Conservation (phyloP, 1,140 invertebrate genomes). For the Trigoniulus corallinus region DNA sequence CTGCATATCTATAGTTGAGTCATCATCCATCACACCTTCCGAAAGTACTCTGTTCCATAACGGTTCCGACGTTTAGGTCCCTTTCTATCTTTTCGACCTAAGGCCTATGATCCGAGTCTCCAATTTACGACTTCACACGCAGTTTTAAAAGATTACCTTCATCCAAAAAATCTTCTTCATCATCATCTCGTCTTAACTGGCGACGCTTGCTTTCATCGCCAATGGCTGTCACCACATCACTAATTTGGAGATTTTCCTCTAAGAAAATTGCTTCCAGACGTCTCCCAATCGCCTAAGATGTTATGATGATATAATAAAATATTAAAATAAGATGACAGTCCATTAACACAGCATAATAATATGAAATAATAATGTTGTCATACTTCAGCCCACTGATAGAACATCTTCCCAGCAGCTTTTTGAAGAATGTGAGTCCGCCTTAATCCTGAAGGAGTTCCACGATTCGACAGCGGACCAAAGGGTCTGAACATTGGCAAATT, state of each 20-base stretch:
- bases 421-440: slow-evolving; percentile 65
- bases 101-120: too few species aligned
- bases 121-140: too few species aligned
- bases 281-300: slow-evolving; percentile 60
- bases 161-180: slow-evolving; percentile 96
- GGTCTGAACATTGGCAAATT: slow-evolving; percentile 61
- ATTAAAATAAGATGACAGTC: background rate
- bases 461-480: slow-evolving; percentile 40
- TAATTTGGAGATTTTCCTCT: slow-evolving; percentile 41
- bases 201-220: slow-evolving; percentile 65
- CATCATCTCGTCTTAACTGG: slow-evolving; percentile 73
- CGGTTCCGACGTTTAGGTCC: too few species aligned
- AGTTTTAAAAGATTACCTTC: slow-evolving; percentile 64
- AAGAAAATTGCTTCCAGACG: slow-evolving; percentile 51
- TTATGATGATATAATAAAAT: background rate
- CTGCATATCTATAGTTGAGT: too few species aligned
- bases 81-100: too few species aligned
- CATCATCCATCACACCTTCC: too few species aligned
- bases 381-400: slow-evolving; percentile 94
- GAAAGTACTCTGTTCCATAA: too few species aligned
- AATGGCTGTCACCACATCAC: slow-evolving; percentile 47
- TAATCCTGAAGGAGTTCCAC: slow-evolving; percentile 36
- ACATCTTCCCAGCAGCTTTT: slow-evolving; percentile 81
- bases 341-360: background rate
- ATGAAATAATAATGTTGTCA: slow-evolving; percentile 10